Evolutionary conservation across 2,113 vertebrate genomes (phyloP), one percentile per base, ranked within the genome.

Genomic region (Semnornis frantzii): DNA sequence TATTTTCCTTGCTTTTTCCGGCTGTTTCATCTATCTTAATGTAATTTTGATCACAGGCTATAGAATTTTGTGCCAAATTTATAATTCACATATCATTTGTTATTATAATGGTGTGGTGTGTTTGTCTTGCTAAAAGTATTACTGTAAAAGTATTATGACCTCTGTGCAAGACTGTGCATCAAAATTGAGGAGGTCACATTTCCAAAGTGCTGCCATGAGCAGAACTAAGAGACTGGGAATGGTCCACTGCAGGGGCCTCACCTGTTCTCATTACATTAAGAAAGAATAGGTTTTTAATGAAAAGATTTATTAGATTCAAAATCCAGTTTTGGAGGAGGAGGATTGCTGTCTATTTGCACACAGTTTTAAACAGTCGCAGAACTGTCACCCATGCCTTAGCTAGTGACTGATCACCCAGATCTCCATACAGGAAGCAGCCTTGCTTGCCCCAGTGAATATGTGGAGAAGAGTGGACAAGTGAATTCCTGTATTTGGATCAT

Each of bases 91-190:
- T 62, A 18, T 60, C 4, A 6, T 87, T 94, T 94, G 42, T 90
- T 91, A 78, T 85, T 83, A 5, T 69, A 93, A 73, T 12, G 34
- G 14, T 81, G 72, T 34, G 54, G 39, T 81, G 28, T 6, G 3
- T 92, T 95, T 95, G 24, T 92, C 89, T 91, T 78, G 39, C 72
- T 83, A 17, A 31, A 85, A 78, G 44, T 52, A 52, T 79, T 71
- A 78, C 74, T 62, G 9, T 83, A 19, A 31, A 85, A 78, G 37
- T 39, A 39, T 39, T 39, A 19, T 69, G 89, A 72, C 58, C 33
- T 90, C 34, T 87, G 18, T 76, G 85, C 70, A 81, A 27, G 91
- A 65, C 21, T 10, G 33, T 62, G 21, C 63, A 50, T 81, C 33
- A 55, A 5, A 86, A 78, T 82, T 89, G 71, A 93, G 72, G 68